A percentile compares a stretch with the other conserved stretches of the same genome.
Conservation (phyloP, 2,113 vertebrate genomes). For the Isurus oxyrinchus region DNA sequence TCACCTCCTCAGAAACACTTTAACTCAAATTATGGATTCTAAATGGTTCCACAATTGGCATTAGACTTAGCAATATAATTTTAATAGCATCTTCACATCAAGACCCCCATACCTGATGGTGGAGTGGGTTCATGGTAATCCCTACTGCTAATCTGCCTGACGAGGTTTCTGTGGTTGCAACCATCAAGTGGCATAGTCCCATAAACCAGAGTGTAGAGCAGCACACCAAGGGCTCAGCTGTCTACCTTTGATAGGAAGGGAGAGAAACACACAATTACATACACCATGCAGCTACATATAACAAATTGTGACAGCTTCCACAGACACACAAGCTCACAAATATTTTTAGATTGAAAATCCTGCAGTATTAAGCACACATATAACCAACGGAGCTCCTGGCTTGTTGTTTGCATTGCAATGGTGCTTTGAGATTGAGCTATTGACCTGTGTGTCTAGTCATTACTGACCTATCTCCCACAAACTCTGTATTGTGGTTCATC, state of each 20-base stretch:
- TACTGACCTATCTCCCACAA: not conserved
- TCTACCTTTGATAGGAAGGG: constrained; percentile 70
- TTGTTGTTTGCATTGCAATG: not conserved
- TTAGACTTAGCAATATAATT: not conserved
- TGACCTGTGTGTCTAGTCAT: not conserved
- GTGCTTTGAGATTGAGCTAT: not conserved
- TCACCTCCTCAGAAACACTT: not conserved
- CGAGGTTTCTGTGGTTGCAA: constrained; percentile 94
- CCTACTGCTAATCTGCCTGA: constrained; percentile 96
- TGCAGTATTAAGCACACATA: not conserved
- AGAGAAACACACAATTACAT: not conserved
- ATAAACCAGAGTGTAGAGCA: constrained; percentile 94
- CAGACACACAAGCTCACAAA: not conserved
- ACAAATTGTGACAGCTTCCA: not conserved
- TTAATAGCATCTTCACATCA: not conserved
- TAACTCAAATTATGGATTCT: not conserved
- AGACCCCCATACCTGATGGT: constrained; percentile 76
- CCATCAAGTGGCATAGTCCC: constrained; percentile 98
- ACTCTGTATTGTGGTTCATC: not conserved
- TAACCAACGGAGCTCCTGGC: not conserved
- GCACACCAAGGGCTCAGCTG: constrained; percentile 95
- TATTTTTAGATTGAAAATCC: too few relatives aligned
- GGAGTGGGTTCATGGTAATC: constrained; percentile 96
- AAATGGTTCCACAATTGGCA: not conserved
- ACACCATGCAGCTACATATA: not conserved